Percentiles rank a stretch among this genome's conserved stretches.
Conservation (phyloP, 2,113 vertebrate species). For the Budorcas taxicolor region DNA sequence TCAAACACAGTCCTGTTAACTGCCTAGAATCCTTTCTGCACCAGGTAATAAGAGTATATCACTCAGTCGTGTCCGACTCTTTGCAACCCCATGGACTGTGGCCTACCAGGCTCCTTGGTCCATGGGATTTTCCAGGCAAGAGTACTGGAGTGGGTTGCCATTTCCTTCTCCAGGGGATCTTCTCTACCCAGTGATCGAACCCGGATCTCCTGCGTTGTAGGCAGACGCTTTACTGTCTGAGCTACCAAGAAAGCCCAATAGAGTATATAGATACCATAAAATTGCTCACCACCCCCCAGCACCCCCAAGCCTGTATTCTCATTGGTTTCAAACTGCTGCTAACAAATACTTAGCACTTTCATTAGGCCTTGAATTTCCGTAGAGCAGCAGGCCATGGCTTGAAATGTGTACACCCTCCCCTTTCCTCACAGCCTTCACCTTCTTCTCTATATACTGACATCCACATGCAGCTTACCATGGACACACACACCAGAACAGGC, state of each 20-base stretch:
- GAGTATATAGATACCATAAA: background rate
- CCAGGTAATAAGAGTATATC: background rate
- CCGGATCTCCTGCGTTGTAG: background rate
- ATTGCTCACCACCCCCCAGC: background rate
- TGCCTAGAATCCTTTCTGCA: background rate
- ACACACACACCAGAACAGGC: background rate
- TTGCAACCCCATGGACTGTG: background rate
- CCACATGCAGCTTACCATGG: rapidly evolving
- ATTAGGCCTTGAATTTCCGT: background rate
- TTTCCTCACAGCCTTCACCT: background rate
- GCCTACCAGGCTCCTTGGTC: background rate
- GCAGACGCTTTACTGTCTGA: background rate
- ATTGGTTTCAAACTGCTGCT: background rate
- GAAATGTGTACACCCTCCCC: rapidly evolving
- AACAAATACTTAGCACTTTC: background rate
- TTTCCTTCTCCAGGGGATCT: background rate
- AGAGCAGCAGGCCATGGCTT: no score
- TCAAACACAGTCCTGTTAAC: background rate
- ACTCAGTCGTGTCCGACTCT: background rate
- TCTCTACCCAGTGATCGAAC: background rate
- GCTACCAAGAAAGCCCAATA: background rate
- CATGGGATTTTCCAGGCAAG: background rate
- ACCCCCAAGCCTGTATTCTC: background rate
- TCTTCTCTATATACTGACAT: no score
- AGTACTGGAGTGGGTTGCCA: background rate